Conservation (phyloP, 2,797 vertebrate genomes). For the Echiichthys vipera region DNA sequence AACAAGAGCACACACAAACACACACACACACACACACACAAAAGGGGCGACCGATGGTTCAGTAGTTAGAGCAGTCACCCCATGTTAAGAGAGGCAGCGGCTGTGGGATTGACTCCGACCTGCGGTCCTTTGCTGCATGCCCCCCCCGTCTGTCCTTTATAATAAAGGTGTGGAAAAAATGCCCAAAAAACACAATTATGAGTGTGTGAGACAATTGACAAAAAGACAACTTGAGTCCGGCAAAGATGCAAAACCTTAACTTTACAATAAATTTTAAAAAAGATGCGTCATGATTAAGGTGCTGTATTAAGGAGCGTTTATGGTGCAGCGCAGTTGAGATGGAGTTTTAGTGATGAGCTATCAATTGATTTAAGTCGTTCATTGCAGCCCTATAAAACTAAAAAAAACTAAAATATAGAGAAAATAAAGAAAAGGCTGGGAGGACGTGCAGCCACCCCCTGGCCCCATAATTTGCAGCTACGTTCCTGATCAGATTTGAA, state of each 20-base stretch:
- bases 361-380: neutral
- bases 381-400: neutral
- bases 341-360: neutral
- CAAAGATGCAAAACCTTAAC: neutral
- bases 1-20: no score
- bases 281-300: neutral
- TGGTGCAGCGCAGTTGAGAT: neutral
- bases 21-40: no score
- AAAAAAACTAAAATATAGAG: neutral
- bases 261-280: neutral
- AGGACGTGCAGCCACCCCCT: neutral
- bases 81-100: no score
- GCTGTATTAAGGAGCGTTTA: neutral
- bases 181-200: no score
- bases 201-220: no score
- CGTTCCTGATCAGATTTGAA: slow-evolving; percentile 3
- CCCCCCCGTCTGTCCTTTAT: no score
- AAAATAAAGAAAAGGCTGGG: neutral
- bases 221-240: no score
- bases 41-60: no score
- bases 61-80: no score
- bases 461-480: neutral
- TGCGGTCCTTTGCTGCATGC: no score
- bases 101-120: no score
- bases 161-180: no score